Conservation (phyloP, 2,797 vertebrate species). For the Sarcoramphus papa region DNA sequence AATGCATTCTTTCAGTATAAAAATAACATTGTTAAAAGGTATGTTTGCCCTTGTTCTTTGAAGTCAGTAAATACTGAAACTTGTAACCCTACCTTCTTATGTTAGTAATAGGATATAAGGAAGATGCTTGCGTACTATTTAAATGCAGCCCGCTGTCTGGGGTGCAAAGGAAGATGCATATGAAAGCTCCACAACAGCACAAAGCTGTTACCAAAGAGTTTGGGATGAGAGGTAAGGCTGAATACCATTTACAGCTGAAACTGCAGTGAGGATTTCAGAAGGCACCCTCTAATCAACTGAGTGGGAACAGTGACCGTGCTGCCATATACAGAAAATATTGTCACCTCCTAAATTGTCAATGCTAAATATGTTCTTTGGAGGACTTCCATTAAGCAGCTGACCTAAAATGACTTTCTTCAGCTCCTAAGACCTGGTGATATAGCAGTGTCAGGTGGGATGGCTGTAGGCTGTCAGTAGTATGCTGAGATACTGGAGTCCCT, state of each 20-base stretch:
- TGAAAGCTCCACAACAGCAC: not conserved
- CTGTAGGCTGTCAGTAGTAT: not conserved
- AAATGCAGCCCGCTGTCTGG: not conserved
- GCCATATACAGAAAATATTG: not conserved
- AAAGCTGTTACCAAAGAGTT: not conserved
- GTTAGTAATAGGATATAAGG: not conserved
- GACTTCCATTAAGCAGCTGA: not conserved
- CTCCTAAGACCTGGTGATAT: not conserved
- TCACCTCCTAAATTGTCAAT: fast-evolving
- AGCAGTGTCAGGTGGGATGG: not conserved
- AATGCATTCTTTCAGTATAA: not conserved
- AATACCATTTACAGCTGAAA: not conserved
- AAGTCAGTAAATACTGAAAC: not conserved
- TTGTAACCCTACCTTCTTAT: not conserved
- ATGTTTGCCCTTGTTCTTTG: not conserved
- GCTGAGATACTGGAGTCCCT: not conserved
- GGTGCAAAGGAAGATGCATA: not conserved
- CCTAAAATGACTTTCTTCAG: not conserved
- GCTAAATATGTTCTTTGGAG: not conserved
- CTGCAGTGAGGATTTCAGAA: not conserved
- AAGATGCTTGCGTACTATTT: not conserved
- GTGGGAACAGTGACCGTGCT: fast-evolving
- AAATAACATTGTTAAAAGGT: not conserved
- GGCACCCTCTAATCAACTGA: not conserved
- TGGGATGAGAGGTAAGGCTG: not conserved